These are phyloP conservation scores for Pseudochirops corinnae DNA, from an alignment of 2,797 vertebrate genomes.

Conservation along the genomic window DNA sequence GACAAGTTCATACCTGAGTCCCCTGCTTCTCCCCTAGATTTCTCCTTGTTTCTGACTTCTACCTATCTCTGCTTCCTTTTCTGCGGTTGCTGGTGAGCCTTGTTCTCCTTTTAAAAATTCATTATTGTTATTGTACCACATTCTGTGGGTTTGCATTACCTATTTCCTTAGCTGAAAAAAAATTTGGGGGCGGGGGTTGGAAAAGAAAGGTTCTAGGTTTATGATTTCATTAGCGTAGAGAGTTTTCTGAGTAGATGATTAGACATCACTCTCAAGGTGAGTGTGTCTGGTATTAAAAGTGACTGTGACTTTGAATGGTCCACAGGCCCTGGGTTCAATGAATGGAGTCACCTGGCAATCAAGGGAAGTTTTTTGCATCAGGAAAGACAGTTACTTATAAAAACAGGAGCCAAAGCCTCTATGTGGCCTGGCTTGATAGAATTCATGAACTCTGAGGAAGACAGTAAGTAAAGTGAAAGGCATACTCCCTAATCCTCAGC, in stretches of 20 bases:
- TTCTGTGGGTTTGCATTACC: not conserved
- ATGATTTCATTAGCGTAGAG: not conserved
- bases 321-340: not conserved
- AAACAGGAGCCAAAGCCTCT: not conserved
- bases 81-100: not conserved
- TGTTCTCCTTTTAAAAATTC: not conserved
- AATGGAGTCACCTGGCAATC: not conserved
- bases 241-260: not conserved
- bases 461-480: not conserved
- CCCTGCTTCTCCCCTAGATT: too few species aligned
- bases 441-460: not conserved
- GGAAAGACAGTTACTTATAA: not conserved
- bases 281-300: not conserved
- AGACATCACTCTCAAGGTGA: not conserved
- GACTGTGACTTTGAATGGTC: not conserved
- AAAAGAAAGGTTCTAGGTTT: not conserved
- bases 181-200: not conserved
- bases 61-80: too few species aligned
- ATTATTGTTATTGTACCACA: not conserved
- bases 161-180: not conserved
- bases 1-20: too few species aligned
- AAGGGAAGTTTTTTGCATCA: not conserved
- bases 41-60: too few species aligned
- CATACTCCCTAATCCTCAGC: not conserved
- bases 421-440: not conserved